phyloP scores from a whole-genome alignment of 2,797 vertebrate genomes.

The Poecilia wingei region DNA sequence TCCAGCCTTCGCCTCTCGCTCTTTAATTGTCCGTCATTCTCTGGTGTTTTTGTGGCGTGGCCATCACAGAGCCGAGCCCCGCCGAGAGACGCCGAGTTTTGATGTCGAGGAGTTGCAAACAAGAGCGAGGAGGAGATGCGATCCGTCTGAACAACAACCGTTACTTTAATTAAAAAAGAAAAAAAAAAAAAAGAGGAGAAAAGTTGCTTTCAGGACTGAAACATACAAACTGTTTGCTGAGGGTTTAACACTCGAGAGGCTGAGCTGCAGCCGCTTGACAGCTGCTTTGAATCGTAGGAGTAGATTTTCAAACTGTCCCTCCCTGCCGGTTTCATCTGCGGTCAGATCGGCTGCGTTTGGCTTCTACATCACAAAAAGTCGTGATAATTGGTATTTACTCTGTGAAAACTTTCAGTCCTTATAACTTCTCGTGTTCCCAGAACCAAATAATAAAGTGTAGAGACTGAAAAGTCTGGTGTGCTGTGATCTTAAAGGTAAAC shows the following conservation, averaged over 20 bases:
- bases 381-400: conserved; percentile 53
- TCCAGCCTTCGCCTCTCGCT: conserved; percentile 51
- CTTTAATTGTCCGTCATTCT: conserved; percentile 76
- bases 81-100: conserved; percentile 56
- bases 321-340: conserved; percentile 26
- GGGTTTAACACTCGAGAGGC: conserved; percentile 52
- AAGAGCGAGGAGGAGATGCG: conserved; percentile 50
- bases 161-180: conserved; percentile 65
- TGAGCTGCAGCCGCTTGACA: conserved; percentile 45
- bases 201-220: conserved; percentile 38
- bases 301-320: conserved; percentile 52
- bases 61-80: conserved; percentile 61
- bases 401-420: conserved; percentile 19
- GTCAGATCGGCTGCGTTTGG: conserved; percentile 49
- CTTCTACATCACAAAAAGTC: conserved; percentile 40
- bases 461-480: conserved; percentile 8
- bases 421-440: background rate
- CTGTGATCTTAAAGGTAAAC: background rate
- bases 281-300: conserved; percentile 58
- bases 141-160: conserved; percentile 48
- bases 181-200: conserved; percentile 22
- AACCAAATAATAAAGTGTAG: background rate
- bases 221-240: conserved; percentile 37
- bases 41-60: conserved; percentile 48
- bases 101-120: conserved; percentile 62